Evolutionary conservation across 2,888 invertebrate species (phyloP).

Genomic region (Meiosimyza platycephala): DNA sequence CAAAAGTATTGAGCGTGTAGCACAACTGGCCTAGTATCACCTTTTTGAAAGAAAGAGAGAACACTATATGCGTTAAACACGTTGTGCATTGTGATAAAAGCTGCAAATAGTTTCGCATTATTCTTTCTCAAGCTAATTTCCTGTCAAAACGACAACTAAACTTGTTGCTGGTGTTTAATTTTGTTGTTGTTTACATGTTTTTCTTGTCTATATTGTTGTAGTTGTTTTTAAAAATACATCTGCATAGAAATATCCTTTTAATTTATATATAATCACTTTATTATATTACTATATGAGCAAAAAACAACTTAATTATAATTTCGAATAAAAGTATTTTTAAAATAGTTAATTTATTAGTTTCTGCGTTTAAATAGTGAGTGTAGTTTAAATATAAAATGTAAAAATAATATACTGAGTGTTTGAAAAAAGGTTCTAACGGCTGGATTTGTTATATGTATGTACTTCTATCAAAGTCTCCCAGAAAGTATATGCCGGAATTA

Average conservation of each 20-base stretch:
- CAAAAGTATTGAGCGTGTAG: too few species aligned
- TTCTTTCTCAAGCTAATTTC: neutral
- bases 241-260: constrained; percentile 19
- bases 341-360: constrained; percentile 8
- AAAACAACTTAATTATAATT: constrained; percentile 13
- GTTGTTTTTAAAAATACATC: constrained; percentile 2
- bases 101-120: constrained; percentile 13
- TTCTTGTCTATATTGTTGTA: neutral
- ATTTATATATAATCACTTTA: neutral
- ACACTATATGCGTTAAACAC: too few species aligned
- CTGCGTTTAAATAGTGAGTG: neutral
- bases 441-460: too few species aligned
- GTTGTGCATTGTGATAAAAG: neutral
- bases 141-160: neutral
- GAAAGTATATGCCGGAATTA: too few species aligned
- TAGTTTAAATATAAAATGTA: too few species aligned
- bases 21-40: too few species aligned
- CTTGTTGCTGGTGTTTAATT: constrained; percentile 5
- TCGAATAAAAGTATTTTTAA: neutral
- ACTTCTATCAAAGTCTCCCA: too few species aligned
- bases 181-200: constrained; percentile 8
- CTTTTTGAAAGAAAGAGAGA: too few species aligned
- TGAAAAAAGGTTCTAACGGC: too few species aligned
- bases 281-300: neutral
- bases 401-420: too few species aligned